Percentiles rank a stretch among this genome's conserved stretches.
These are phyloP conservation scores for Chloroceryle inda DNA, from an alignment of 2,797 vertebrate species.

Conservation along the genomic window DNA sequence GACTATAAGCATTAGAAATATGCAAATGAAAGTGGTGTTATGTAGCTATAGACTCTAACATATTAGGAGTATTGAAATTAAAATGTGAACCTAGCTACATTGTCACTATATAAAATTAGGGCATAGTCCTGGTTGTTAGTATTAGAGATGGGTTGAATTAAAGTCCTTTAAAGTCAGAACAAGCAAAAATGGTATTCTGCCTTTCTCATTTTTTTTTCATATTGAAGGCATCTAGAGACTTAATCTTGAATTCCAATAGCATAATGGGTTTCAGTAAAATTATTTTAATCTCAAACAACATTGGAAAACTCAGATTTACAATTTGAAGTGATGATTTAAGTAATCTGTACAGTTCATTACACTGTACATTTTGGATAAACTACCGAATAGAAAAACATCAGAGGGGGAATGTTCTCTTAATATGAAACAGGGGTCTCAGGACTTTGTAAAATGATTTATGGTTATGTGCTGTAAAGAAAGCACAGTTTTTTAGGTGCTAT, in stretches of 20 bases:
- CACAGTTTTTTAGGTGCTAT: neutral
- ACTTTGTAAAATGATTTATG: neutral
- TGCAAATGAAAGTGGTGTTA: neutral
- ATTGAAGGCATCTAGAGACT: neutral
- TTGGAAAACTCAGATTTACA: neutral
- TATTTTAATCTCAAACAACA: neutral
- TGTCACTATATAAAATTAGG: neutral
- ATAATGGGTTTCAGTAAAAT: neutral
- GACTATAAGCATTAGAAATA: neutral
- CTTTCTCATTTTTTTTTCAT: neutral
- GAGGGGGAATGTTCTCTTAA: neutral
- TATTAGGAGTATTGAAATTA: neutral
- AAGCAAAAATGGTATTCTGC: neutral
- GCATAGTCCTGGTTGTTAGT: neutral
- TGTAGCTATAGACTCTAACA: rapidly evolving
- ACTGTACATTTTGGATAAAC: neutral
- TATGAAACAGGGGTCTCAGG: neutral
- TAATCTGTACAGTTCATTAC: neutral
- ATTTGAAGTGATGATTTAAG: neutral
- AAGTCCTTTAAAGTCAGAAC: neutral
- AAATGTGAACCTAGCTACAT: neutral
- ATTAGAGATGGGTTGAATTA: neutral
- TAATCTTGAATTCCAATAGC: neutral
- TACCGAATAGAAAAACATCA: neutral
- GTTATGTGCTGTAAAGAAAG: neutral